Conservation (phyloP, 2,113 vertebrate species). For the Lontra canadensis region DNA sequence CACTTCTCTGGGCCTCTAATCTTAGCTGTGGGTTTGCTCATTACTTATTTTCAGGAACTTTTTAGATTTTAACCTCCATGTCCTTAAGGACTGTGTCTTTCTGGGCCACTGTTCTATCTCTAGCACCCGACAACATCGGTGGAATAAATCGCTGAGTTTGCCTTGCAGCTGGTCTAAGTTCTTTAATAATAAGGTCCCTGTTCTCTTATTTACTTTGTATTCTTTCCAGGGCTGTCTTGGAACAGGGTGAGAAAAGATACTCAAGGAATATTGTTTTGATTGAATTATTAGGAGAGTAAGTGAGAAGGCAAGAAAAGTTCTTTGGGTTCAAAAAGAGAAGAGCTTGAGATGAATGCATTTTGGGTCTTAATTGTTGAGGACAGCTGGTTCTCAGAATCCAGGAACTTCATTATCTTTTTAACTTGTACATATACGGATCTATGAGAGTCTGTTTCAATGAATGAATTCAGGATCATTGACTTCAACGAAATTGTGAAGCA, state of each 20-base stretch:
- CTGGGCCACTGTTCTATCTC: not conserved
- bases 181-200: not conserved
- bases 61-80: not conserved
- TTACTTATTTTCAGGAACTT: not conserved
- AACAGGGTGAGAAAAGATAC: not conserved
- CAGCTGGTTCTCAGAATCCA: not conserved
- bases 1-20: not conserved
- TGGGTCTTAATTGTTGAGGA: not conserved
- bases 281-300: not conserved
- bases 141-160: not conserved
- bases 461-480: constrained; percentile 39
- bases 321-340: not conserved
- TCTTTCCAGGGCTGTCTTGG: not conserved
- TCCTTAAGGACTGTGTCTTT: not conserved
- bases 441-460: not conserved
- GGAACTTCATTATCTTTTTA: not conserved
- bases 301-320: not conserved
- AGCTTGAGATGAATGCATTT: not conserved
- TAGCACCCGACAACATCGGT: not conserved
- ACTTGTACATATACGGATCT: not conserved
- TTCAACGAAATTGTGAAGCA: constrained; percentile 1
- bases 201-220: not conserved
- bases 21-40: not conserved
- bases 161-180: not conserved
- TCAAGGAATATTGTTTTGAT: not conserved